Percentiles rank a stretch among this genome's conserved stretches.
These are phyloP conservation scores for Wasmannia auropunctata DNA, from an alignment of 1,140 invertebrate genomes.

Conservation along the genomic window DNA sequence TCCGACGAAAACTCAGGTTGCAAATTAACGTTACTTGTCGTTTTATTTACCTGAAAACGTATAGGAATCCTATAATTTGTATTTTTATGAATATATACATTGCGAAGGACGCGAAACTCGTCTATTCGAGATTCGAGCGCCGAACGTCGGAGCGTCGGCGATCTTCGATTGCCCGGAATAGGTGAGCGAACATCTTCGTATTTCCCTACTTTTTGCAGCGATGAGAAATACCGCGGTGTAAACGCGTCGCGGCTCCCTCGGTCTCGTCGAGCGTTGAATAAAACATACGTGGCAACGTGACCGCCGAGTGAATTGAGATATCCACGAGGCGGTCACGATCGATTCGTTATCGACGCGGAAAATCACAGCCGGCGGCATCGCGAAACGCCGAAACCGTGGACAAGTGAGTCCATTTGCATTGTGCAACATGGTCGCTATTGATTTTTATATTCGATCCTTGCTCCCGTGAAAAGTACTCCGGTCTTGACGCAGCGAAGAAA, in stretches of 20 bases:
- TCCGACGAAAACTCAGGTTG: too few species aligned
- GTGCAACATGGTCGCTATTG: not conserved
- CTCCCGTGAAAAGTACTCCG: too few species aligned
- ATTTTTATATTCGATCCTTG: not conserved
- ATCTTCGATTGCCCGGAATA: too few species aligned
- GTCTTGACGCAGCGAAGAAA: too few species aligned
- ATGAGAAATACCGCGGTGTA: not conserved
- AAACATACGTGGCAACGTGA: not conserved
- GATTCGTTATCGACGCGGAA: not conserved
- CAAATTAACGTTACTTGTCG: too few species aligned
- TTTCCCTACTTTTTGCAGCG: not conserved
- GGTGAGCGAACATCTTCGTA: not conserved
- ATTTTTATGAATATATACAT: too few species aligned
- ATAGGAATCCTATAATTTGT: too few species aligned
- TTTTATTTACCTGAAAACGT: too few species aligned
- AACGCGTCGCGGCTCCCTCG: not conserved
- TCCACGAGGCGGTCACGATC: not conserved
- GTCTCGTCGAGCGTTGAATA: not conserved
- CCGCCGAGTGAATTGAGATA: slow-evolving; percentile 2
- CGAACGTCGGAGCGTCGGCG: too few species aligned
- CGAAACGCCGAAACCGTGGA: not conserved
- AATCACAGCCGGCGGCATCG: not conserved
- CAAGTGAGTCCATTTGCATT: too few species aligned
- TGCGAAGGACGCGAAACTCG: too few species aligned
- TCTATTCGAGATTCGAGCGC: too few species aligned